These are phyloP conservation scores for Brachyistius frenatus DNA, from an alignment of 2,113 vertebrate species.

Conservation along the genomic window DNA sequence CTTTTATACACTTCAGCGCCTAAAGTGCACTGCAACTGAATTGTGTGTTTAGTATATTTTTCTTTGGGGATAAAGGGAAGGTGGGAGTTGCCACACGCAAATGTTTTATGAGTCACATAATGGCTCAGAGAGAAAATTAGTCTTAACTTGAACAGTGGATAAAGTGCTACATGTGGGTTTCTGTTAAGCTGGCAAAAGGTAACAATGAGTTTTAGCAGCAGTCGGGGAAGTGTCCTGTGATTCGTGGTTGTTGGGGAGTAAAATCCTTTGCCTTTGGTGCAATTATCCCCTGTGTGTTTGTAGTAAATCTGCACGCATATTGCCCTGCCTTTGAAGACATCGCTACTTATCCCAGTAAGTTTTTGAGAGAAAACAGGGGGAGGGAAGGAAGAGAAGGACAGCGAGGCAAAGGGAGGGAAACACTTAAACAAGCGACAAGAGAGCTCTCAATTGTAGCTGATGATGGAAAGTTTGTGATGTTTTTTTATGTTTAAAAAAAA, in stretches of 20 bases:
- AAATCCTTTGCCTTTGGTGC: slow-evolving; percentile 55
- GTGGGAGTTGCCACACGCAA: slow-evolving; percentile 49
- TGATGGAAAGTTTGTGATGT: slow-evolving; percentile 17
- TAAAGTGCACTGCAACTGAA: slow-evolving; percentile 16
- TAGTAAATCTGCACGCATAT: slow-evolving; percentile 62
- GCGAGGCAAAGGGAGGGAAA: slow-evolving; percentile 1
- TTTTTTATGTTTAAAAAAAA: slow-evolving; percentile 24
- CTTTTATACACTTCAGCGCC: slow-evolving; percentile 55
- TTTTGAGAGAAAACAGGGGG: slow-evolving; percentile 26
- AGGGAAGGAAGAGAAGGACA: slow-evolving; percentile 10
- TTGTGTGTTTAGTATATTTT: slow-evolving; percentile 66
- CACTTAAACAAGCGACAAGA: background rate
- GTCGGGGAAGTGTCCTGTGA: slow-evolving; percentile 37
- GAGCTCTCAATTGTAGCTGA: background rate
- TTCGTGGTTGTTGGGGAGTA: slow-evolving; percentile 53
- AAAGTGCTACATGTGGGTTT: slow-evolving; percentile 21
- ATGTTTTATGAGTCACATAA: slow-evolving; percentile 43
- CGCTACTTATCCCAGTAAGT: slow-evolving; percentile 58
- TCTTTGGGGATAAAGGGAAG: slow-evolving; percentile 36
- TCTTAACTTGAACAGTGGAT: slow-evolving; percentile 50
- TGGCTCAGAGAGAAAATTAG: slow-evolving; percentile 52
- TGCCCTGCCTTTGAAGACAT: slow-evolving; percentile 65
- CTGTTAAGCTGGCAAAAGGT: slow-evolving; percentile 18
- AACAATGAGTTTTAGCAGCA: slow-evolving; percentile 18
- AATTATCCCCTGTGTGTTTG: slow-evolving; percentile 70